Evolutionary conservation across 2,113 vertebrate genomes (phyloP), one percentile per base, ranked within the genome.

Genomic region (Spea multiplicata): DNA sequence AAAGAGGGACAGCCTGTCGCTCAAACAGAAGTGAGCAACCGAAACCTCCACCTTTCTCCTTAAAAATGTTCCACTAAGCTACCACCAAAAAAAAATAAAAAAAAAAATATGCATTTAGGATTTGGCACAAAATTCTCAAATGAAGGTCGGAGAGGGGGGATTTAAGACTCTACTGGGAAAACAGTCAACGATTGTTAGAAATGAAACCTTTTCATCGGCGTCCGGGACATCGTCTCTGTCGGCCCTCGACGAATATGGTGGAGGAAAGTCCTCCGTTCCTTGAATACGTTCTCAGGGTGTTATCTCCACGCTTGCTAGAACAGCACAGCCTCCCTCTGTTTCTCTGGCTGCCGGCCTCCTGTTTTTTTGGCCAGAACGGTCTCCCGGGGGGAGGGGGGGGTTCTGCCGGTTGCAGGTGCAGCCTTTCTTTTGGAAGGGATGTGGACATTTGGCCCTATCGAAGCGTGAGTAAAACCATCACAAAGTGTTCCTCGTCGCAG

Each of bases 391-490:
- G 30, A 2, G 30, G 30, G 64, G 30, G 30, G 30, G 30, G 30
- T 2, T 30, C 66, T 70, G 72, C 45, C n/a, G 47, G 46, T 45
- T 64, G 72, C 72, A 64, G 72, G 14, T 48, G 57, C 59, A 64
- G 7, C 30, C 44, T 64, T 73, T 67, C 30, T 66, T 17, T 7
- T 30, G 30, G 59, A 71, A 16, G 73, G 69, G 55, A 72, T 46
- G 10, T 14, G 0, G 3, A 0, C 48, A 74, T 72, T 55, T 30
- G 2, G 6, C 45, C 57, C 52, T 69, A 17, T n/a, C 13, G 30
- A 75, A 67, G 74, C 74, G 65, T 67, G 49, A 67, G 49, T 75
- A 75, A 30, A 53, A 67, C 49, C 5, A 30, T 66, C 49, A 50
- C 74, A 67, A 75, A 75, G 64, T 67, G 50, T 53, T n/a, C 49